Evolutionary conservation across 2,113 vertebrate species (phyloP).

Genomic region (Anolis carolinensis): DNA sequence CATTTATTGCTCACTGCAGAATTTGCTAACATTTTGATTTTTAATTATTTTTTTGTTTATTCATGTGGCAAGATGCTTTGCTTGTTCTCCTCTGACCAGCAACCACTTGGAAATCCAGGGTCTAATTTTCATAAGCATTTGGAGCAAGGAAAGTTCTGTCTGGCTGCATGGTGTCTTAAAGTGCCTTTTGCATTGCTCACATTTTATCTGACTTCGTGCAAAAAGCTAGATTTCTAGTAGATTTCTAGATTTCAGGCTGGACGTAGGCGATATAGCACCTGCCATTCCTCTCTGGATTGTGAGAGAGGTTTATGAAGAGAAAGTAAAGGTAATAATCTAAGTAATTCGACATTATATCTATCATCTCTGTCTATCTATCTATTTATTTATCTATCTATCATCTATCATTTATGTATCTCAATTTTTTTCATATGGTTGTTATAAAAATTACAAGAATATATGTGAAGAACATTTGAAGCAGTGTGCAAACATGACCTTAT

Average conservation of each 20-base stretch:
- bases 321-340: too few species aligned
- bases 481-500: neutral
- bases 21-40: constrained; percentile 72
- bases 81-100: constrained; percentile 66
- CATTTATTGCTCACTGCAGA: constrained; percentile 69
- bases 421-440: neutral
- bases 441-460: neutral
- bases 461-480: neutral
- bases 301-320: neutral
- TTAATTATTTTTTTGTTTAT: constrained; percentile 75
- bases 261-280: too few species aligned
- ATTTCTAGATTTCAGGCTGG: too few species aligned
- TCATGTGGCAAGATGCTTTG: constrained; percentile 68
- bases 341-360: too few species aligned
- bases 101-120: constrained; percentile 64
- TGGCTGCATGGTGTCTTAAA: constrained; percentile 19
- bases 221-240: too few species aligned
- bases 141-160: constrained; percentile 49
- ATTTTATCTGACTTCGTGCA: neutral
- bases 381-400: too few species aligned
- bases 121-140: constrained; percentile 61
- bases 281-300: too few species aligned
- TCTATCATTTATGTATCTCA: too few species aligned
- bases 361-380: too few species aligned
- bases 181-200: constrained; percentile 11